Base-by-base conservation (phyloP, 2,113 vertebrate genomes). In the Theristicus caerulescens region DNA sequence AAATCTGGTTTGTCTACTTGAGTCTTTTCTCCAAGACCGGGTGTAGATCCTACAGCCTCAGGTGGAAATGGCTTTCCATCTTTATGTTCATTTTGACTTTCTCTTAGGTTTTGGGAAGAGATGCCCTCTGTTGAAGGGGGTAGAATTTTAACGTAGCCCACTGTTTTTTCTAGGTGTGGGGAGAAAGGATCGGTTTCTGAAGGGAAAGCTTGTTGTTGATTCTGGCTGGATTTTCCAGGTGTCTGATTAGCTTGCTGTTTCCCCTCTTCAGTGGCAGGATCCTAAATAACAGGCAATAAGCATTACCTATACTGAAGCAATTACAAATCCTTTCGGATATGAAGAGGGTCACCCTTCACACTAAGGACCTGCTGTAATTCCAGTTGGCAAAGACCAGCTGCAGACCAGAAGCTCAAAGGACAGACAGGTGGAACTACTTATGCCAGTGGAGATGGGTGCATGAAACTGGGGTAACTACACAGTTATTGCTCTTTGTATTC, bases 81-180 rank as follows among this genome's bases (percentile, higher is more conserved):
- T 67, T 86, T 10, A 3, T 47, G 44, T 49, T 93, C 24, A 3
- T 52, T 67, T 82, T 88, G 76, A 42, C 36, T 79, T 90, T 92
- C 69, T 51, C 1, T 1, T 54, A 83, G 47, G n/a, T 58, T 58
- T 19, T 88, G 11, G n/a, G 82, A 93, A 29, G 84, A 95, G 29
- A 77, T 70, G 5, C 92, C 85, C n/a, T 94, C 67, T 24, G 71
- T 5, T 72, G 92, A 94, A 88, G 72, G 73, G 12, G 96, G 80
- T 27, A 96, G 67, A 71, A 97, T 54, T 79, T 78, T 86, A 83
- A 97, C 82, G 13, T 51, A 88, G 46, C 96, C 96, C 38, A 57
- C 82, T 83, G 94, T 67, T 95, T 96, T 94, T 86, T 47, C 47
- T 22, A 87, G 54, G 2, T 72, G 34, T 51, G 27, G 64, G 9